Conservation (phyloP, 2,888 invertebrate species). For the Aradus depressus region DNA sequence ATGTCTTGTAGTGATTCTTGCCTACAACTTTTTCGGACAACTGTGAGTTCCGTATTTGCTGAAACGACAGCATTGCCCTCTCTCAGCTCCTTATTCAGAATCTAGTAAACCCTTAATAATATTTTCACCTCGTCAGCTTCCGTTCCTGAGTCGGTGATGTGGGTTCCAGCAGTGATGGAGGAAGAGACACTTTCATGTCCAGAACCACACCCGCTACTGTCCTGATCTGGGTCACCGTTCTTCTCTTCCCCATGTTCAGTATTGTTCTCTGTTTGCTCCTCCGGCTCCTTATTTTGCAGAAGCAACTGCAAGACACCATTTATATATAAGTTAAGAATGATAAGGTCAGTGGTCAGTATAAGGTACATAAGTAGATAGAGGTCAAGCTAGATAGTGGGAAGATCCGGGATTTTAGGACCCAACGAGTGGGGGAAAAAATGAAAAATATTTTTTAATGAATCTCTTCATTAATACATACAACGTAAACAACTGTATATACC, state of each 20-base stretch:
- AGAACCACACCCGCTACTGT: slow-evolving; percentile 47
- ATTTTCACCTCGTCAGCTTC: slow-evolving; percentile 36
- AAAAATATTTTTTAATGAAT: too few relatives aligned
- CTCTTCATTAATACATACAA: too few relatives aligned
- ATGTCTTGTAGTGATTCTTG: not conserved
- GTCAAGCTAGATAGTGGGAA: not conserved
- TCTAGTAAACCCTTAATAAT: not conserved
- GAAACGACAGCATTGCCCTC: not conserved
- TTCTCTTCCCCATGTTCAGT: slow-evolving; percentile 21
- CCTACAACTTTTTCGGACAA: not conserved
- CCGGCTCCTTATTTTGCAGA: slow-evolving; percentile 36
- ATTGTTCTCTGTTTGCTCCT: slow-evolving; percentile 22
- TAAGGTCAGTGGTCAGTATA: not conserved
- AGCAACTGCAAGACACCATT: slow-evolving; percentile 33
- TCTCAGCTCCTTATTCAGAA: not conserved
- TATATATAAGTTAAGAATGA: slow-evolving; percentile 1
- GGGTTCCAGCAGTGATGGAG: slow-evolving; percentile 43
- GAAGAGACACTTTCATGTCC: slow-evolving; percentile 47
- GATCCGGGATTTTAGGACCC: too few relatives aligned
- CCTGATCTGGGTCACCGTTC: slow-evolving; percentile 36
- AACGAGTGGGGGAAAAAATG: too few relatives aligned
- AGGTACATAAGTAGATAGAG: not conserved
- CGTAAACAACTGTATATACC: too few relatives aligned
- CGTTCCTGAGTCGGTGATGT: slow-evolving; percentile 41
- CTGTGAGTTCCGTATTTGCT: not conserved